Percentiles rank a stretch among this genome's conserved stretches.
These are phyloP conservation scores for Lymantria monacha DNA, from an alignment of 2,888 invertebrate genomes.

Conservation along the genomic window DNA sequence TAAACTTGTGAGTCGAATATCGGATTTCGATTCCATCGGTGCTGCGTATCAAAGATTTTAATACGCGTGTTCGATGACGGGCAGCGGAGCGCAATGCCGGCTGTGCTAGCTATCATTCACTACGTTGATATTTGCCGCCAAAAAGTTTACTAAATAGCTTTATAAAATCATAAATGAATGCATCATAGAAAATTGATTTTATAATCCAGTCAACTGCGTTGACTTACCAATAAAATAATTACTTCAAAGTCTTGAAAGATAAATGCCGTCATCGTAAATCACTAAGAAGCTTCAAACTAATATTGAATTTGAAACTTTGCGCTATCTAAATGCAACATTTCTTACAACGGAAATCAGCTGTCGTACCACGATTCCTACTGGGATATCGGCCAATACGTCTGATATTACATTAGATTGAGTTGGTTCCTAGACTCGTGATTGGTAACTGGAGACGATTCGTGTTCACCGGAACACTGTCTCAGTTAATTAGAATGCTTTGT, in stretches of 20 bases:
- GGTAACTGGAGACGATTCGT: conserved; percentile 56
- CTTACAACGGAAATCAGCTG: conserved; percentile 74
- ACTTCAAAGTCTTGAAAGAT: conserved; percentile 9
- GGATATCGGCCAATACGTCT: conserved; percentile 70
- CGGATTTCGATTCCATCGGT: conserved; percentile 81
- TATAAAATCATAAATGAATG: conserved; percentile 14
- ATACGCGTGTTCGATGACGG: conserved; percentile 59
- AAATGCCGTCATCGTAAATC: conserved; percentile 24
- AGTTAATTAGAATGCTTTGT: conserved; percentile 55
- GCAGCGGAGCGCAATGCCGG: conserved; percentile 64
- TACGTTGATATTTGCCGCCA: conserved; percentile 13
- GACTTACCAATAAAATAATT: background rate
- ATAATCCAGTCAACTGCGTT: background rate
- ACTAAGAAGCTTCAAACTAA: conserved; percentile 21
- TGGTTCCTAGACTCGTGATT: conserved; percentile 54
- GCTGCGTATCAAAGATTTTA: conserved; percentile 79
- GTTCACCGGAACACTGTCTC: conserved; percentile 58
- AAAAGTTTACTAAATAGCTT: conserved; percentile 10
- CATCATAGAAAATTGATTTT: conserved; percentile 12
- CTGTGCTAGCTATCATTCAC: conserved; percentile 5
- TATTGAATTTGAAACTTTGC: conserved; percentile 32
- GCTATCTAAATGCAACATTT: conserved; percentile 44
- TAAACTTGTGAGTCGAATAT: conserved; percentile 75
- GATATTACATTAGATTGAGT: conserved; percentile 66
- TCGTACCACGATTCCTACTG: conserved; percentile 67